phyloP scores from a whole-genome alignment of 37 sponge, comb jelly and placozoan species.

The Cliona cf. orientalis region DNA sequence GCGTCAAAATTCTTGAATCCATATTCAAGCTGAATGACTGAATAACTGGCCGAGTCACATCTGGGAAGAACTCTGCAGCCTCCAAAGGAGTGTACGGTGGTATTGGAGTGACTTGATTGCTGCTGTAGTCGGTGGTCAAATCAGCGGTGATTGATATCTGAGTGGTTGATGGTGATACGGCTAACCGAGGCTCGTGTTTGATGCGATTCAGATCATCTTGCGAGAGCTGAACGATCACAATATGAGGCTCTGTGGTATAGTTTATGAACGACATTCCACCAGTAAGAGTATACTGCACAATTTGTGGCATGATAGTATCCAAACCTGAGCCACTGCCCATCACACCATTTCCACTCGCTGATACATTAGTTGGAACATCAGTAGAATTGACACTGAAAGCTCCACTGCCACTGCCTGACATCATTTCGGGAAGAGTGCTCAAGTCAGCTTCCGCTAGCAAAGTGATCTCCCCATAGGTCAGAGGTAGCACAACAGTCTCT shows the following conservation, averaged over 20 bases:
- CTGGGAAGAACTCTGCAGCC: constrained; percentile 41
- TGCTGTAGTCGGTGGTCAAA: constrained; percentile 57
- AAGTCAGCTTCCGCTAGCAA: constrained; percentile 42
- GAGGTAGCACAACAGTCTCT: constrained; percentile 58
- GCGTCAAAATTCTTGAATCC: constrained; percentile 52
- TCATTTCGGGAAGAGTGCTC: neutral
- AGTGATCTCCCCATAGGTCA: constrained; percentile 35
- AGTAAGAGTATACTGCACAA: constrained; percentile 41
- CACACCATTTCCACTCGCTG: neutral
- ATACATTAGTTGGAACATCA: neutral
- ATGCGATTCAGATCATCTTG: constrained; percentile 72
- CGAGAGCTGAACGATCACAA: constrained; percentile 56
- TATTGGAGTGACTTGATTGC: constrained; percentile 46
- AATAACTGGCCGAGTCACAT: constrained; percentile 55
- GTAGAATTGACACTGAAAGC: neutral
- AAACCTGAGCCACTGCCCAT: neutral
- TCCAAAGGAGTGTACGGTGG: constrained; percentile 14
- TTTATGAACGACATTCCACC: constrained; percentile 47
- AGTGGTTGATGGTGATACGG: constrained; percentile 26
- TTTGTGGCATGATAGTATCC: neutral
- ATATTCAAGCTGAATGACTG: constrained; percentile 66
- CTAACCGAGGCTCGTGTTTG: constrained; percentile 55
- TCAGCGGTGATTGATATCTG: constrained; percentile 51
- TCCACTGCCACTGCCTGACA: constrained; percentile 2
- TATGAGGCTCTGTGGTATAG: constrained; percentile 28